These are phyloP conservation scores for Pygoscelis adeliae DNA, from an alignment of 2,113 vertebrate species.

Conservation along the genomic window DNA sequence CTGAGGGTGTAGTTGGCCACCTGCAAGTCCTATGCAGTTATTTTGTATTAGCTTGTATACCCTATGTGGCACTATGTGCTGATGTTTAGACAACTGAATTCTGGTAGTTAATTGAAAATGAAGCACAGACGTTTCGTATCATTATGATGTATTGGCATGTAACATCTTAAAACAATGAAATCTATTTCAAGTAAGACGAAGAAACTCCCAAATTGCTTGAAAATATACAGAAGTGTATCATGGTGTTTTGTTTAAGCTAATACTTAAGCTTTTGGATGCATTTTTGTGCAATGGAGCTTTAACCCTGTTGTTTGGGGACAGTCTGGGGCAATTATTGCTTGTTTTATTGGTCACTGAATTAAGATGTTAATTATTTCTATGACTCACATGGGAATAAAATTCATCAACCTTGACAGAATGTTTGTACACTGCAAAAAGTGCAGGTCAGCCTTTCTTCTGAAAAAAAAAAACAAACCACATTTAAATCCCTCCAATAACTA, in stretches of 20 bases:
- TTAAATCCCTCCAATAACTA: not conserved
- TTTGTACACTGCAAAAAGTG: not conserved
- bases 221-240: not conserved
- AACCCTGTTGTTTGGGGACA: not conserved
- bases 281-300: not conserved
- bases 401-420: not conserved
- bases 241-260: not conserved
- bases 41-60: not conserved
- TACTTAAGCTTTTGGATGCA: not conserved
- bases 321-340: not conserved
- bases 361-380: not conserved
- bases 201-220: not conserved
- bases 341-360: not conserved
- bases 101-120: not conserved
- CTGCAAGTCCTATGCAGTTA: not conserved
- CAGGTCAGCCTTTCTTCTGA: not conserved
- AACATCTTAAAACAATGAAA: not conserved
- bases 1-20: not conserved
- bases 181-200: not conserved
- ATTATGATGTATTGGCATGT: not conserved
- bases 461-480: not conserved
- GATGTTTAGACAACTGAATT: not conserved
- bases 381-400: not conserved
- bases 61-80: rapidly evolving
- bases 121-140: not conserved